Conservation (phyloP, 92 coral and sea anemone species). For the Actinostola sp. region DNA sequence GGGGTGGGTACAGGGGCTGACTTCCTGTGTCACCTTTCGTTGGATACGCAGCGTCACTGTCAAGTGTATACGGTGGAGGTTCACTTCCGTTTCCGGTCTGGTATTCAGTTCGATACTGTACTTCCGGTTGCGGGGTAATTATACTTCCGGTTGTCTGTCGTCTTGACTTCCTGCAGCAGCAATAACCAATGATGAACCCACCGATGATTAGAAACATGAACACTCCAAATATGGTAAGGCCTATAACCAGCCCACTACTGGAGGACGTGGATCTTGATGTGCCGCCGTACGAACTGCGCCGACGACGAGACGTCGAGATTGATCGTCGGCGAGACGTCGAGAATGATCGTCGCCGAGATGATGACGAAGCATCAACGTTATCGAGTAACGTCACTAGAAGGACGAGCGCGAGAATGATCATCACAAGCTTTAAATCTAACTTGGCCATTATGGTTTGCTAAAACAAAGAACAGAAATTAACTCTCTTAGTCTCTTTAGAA, state of each 20-base stretch:
- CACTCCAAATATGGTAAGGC: conserved; percentile 8
- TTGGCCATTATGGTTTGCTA: conserved; percentile 23
- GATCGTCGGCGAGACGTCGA: not conserved
- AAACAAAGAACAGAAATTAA: too few species aligned
- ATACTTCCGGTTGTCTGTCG: not conserved
- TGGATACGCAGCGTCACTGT: not conserved
- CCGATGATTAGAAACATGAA: not conserved
- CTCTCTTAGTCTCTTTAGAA: too few species aligned
- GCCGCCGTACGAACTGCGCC: not conserved
- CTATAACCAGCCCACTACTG: not conserved
- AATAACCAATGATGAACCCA: not conserved
- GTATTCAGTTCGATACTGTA: not conserved
- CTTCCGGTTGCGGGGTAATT: not conserved
- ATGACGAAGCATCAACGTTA: not conserved
- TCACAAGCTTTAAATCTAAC: conserved; percentile 14
- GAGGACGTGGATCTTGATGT: not conserved
- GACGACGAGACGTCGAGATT: not conserved
- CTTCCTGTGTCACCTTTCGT: not conserved
- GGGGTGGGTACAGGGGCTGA: not conserved
- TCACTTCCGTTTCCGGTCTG: conserved; percentile 8
- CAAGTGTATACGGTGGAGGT: conserved; percentile 5
- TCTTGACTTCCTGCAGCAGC: not conserved
- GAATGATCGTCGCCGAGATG: not conserved
- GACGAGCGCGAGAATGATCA: conserved; percentile 10
- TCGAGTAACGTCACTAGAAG: conserved; percentile 18